Evolutionary conservation across 2,113 vertebrate species (phyloP).

Genomic region (Gopherus evgoodei): DNA sequence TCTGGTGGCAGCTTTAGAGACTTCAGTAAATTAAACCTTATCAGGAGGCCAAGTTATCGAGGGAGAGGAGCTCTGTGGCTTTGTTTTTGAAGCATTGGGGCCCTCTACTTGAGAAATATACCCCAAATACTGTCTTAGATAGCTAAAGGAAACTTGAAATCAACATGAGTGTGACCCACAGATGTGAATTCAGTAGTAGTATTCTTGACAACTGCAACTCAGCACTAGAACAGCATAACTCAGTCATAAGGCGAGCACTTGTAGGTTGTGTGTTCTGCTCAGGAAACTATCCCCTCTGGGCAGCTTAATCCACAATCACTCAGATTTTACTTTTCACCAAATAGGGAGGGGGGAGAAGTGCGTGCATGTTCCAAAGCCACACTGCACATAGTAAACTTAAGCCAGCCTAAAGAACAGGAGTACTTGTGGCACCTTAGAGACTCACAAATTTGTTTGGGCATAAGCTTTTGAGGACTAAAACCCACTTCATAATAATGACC

Average conservation of each 20-base stretch:
- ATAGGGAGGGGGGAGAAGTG: neutral
- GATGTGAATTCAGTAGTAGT: neutral
- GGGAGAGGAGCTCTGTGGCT: neutral
- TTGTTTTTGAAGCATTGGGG: neutral
- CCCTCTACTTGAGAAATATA: neutral
- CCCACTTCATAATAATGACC: too few species aligned
- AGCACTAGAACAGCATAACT: neutral
- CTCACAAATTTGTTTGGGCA: too few species aligned
- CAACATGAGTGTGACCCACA: neutral
- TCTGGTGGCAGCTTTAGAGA: conserved; percentile 29
- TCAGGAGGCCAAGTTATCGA: conserved; percentile 5
- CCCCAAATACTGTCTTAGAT: neutral
- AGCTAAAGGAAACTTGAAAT: neutral
- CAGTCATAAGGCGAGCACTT: neutral
- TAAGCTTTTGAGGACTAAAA: too few species aligned
- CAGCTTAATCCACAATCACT: neutral
- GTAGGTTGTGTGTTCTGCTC: neutral
- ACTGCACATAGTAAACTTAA: neutral
- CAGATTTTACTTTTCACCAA: neutral
- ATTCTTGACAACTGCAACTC: neutral
- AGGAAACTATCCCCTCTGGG: neutral
- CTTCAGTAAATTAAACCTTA: conserved; percentile 3
- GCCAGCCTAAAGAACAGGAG: neutral
- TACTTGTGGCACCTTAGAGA: too few species aligned
- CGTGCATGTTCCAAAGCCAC: neutral